phyloP scores from a whole-genome alignment of 2,888 invertebrate genomes.

The Onchidella celtica region DNA sequence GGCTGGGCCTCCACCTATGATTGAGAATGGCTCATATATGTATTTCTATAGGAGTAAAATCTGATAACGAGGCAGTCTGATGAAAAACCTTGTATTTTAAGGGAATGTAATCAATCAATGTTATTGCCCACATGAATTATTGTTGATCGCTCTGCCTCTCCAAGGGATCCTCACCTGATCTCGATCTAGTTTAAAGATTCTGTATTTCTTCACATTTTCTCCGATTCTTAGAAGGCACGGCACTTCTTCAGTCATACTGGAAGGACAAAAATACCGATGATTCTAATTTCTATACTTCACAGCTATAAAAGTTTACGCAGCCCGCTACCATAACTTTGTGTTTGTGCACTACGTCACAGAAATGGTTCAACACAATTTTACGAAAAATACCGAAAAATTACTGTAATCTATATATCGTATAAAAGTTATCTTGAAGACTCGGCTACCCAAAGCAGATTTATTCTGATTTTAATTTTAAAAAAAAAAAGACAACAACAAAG shows the following conservation, averaged over 20 bases:
- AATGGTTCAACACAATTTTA: background rate
- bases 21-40: no score
- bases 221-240: constrained; percentile 66
- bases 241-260: constrained; percentile 51
- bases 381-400: constrained; percentile 17
- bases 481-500: no score
- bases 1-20: no score
- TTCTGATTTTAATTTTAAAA: no score
- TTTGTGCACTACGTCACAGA: background rate
- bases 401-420: background rate
- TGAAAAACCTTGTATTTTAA: no score
- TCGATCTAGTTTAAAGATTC: constrained; percentile 61
- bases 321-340: background rate
- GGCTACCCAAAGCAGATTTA: no score
- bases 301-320: background rate
- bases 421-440: no score
- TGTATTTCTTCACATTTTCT: constrained; percentile 67
- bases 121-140: no score
- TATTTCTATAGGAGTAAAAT: no score
- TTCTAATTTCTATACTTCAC: background rate
- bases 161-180: constrained; percentile 64
- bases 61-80: no score
- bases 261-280: background rate
- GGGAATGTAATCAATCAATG: no score
- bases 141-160: no score